These are phyloP conservation scores for Ramphastos sulfuratus DNA, from an alignment of 2,113 vertebrate genomes.

Conservation along the genomic window DNA sequence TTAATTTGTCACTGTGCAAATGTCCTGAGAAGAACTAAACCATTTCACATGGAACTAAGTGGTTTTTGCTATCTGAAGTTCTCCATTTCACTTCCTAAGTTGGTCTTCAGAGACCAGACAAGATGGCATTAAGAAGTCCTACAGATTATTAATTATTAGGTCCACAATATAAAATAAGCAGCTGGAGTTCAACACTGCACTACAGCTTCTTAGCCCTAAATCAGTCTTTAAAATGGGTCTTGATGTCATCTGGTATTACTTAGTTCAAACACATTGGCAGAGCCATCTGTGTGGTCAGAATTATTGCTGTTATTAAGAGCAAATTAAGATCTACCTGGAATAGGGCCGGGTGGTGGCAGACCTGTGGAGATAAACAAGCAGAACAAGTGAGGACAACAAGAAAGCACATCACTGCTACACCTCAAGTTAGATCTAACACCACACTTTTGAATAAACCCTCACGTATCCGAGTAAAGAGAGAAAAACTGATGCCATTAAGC, in stretches of 20 bases:
- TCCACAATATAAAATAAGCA: neutral
- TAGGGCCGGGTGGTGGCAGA: slow-evolving; percentile 64
- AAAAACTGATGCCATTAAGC: neutral
- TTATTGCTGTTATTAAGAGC: neutral
- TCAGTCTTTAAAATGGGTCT: neutral
- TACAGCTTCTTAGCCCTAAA: neutral
- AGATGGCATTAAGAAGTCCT: neutral
- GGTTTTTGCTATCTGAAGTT: neutral
- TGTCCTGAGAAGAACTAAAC: neutral
- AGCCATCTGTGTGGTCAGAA: neutral
- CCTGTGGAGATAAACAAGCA: slow-evolving; percentile 30
- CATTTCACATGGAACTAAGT: neutral
- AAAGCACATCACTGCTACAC: neutral
- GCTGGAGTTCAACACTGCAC: neutral
- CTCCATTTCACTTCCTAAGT: neutral
- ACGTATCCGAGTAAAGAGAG: neutral
- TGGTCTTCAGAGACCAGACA: neutral
- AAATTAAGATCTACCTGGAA: slow-evolving; percentile 64
- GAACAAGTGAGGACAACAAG: neutral
- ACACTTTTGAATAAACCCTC: neutral
- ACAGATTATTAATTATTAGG: neutral
- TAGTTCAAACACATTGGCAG: neutral
- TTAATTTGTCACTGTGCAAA: neutral
- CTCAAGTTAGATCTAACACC: neutral
- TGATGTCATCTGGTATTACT: neutral